Evolutionary conservation across 2,113 vertebrate species (phyloP).

Genomic region (Megaceryle torquata): DNA sequence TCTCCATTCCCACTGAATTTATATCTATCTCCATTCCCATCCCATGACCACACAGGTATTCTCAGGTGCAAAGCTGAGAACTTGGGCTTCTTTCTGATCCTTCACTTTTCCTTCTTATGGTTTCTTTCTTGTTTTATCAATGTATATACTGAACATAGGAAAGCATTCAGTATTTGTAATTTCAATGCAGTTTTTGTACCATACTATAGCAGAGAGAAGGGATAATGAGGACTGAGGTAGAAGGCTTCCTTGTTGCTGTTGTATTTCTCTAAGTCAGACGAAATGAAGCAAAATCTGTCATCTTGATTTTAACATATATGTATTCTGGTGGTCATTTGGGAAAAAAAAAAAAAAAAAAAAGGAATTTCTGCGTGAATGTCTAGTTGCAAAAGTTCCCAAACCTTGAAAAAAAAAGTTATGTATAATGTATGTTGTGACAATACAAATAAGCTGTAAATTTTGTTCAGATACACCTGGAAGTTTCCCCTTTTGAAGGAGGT

Average conservation of each 20-base stretch:
- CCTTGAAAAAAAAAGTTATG: not conserved
- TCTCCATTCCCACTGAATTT: too few species aligned
- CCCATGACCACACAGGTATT: accelerated
- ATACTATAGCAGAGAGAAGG: not conserved
- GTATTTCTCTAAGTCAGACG: not conserved
- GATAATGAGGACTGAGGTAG: not conserved
- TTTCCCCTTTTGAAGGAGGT: not conserved
- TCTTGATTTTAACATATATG: not conserved
- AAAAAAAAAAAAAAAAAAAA: not conserved
- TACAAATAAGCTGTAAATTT: not conserved
- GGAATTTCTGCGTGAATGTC: accelerated
- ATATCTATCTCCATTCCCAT: not conserved
- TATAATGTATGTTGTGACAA: not conserved
- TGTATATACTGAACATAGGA: not conserved
- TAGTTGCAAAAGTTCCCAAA: not conserved
- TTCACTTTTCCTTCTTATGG: not conserved
- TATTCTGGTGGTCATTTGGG: not conserved
- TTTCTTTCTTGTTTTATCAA: not conserved
- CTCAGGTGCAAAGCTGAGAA: not conserved
- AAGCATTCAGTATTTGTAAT: not conserved
- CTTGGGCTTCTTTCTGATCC: not conserved
- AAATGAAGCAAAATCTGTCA: not conserved
- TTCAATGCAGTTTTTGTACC: not conserved
- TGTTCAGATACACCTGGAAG: not conserved
- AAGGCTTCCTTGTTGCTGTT: not conserved